phyloP scores from a whole-genome alignment of 2,797 vertebrate genomes.

The Gymnothorax javanicus region DNA sequence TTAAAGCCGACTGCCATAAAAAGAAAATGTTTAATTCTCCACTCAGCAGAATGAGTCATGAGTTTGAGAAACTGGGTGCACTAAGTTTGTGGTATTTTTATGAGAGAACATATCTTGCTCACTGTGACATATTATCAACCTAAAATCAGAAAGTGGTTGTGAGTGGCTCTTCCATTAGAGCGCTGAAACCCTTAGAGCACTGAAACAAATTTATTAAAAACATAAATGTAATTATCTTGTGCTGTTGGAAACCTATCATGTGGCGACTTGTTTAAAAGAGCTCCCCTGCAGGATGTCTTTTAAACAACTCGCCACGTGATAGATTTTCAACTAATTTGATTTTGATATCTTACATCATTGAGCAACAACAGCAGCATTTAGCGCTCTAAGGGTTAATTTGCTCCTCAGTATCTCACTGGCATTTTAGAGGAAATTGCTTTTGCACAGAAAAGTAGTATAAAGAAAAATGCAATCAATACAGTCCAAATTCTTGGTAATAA shows the following conservation, averaged over 20 bases:
- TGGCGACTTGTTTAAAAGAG: no score
- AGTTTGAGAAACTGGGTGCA: background rate
- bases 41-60: background rate
- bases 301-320: no score
- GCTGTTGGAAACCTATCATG: no score
- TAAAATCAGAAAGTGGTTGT: background rate
- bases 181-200: no score
- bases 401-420: background rate
- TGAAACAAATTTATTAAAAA: no score
- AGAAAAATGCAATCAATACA: no score
- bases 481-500: background rate
- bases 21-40: background rate
- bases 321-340: no score
- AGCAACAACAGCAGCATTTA: no score
- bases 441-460: no score
- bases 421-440: background rate
- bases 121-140: background rate
- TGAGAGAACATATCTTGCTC: background rate
- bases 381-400: background rate
- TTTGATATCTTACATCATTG: no score
- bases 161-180: background rate
- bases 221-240: no score
- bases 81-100: background rate
- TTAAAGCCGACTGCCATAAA: slow-evolving; percentile 3
- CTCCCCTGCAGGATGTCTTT: no score